Conservation (phyloP, 2,113 vertebrate genomes). For the Calyptommatus sinebrachiatus region DNA sequence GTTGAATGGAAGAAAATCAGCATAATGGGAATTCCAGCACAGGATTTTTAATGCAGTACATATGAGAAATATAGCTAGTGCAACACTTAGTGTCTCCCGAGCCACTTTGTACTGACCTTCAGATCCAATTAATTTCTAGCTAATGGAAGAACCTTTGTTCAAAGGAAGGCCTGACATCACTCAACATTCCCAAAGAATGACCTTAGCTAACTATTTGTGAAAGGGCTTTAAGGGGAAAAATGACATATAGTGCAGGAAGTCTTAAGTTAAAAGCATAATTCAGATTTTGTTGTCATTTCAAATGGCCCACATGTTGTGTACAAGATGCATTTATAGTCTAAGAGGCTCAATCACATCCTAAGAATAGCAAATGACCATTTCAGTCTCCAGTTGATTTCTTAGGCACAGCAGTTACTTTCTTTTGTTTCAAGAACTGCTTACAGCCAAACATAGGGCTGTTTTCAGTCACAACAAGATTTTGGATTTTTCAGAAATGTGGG, state of each 20-base stretch:
- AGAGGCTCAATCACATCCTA: not conserved
- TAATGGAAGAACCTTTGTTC: slow-evolving; percentile 48
- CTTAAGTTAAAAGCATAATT: slow-evolving; percentile 17
- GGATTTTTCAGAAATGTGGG: too few relatives aligned
- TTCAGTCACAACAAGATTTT: too few relatives aligned
- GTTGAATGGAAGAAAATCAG: slow-evolving; percentile 2
- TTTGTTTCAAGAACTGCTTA: not conserved
- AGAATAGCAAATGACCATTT: not conserved
- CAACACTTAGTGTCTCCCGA: slow-evolving; percentile 3
- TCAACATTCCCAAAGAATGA: slow-evolving; percentile 36
- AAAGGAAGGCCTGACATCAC: slow-evolving; percentile 51
- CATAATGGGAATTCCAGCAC: not conserved
- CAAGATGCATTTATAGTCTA: not conserved
- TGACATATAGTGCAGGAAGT: slow-evolving; percentile 16
- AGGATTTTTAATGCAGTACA: not conserved
- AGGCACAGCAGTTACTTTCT: not conserved
- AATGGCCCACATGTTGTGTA: slow-evolving; percentile 24
- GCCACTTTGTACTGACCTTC: slow-evolving; percentile 46
- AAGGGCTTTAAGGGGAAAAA: not conserved
- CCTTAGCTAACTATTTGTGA: slow-evolving; percentile 33
- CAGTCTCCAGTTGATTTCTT: not conserved
- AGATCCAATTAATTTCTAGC: slow-evolving; percentile 50
- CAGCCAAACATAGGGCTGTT: not conserved
- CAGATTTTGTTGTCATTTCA: slow-evolving; percentile 11
- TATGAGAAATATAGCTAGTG: not conserved